Base-by-base conservation (phyloP, 2,113 vertebrate genomes). In the Apus apus region DNA sequence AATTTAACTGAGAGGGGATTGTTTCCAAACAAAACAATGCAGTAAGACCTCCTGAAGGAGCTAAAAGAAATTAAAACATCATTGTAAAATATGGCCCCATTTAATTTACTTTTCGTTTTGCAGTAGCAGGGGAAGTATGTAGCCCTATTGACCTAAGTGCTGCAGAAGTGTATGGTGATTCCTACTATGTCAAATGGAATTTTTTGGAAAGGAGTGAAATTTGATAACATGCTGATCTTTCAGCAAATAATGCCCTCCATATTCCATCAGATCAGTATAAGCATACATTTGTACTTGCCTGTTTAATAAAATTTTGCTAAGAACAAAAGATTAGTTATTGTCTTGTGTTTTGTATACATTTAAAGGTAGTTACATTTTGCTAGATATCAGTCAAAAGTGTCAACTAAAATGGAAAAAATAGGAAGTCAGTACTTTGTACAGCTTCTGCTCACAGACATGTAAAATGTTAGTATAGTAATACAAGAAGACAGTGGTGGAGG, bases 201-300 rank as follows among this genome's bases (percentile, higher is more conserved):
- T 67, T 84, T 60, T 83, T 68, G 2, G 6, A 13, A 83, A 71
- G 43, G 21, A 5, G 13, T 72, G 38, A 45, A 75, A 84, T 27
- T 71, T 78, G 45, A 4, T 83, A 21, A 36, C 7, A 17, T 64
- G 22, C 20, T 13, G 53, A 6, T 85, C 26, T 61, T 75, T 10
- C 25, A 56, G 56, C 17, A 67, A 71, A n/a, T 78, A 23, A 32
- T 34, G 26, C 40, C 38, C 18, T 67, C 15, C 8, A 1, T 80
- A 38, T 72, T 61, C 13, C 15, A 27, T 50, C 81, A 46, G 19
- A 67, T 80, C 5, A 48, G 29, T 45, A 23, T 50, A 46, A 46
- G 7, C 1, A 0, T 53, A 23, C 13, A 46, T 11, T 26, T 14
- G 6, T 34, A 38, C 0, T 0, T 54, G 11, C 15, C 29, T 64